These are phyloP conservation scores for Pedicia rivosa DNA, from an alignment of 2,888 invertebrate species.

Conservation along the genomic window DNA sequence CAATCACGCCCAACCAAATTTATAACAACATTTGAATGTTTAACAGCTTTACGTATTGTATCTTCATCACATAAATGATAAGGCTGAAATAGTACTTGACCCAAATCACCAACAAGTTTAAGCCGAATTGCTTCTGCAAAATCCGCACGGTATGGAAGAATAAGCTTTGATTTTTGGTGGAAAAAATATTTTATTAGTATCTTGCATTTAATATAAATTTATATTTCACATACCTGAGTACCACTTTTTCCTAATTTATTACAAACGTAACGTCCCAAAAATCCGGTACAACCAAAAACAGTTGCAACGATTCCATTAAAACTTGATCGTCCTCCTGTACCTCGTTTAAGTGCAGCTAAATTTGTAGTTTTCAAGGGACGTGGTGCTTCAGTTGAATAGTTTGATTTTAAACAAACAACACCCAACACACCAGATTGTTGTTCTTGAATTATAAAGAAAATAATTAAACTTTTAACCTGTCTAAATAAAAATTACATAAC, in stretches of 20 bases:
- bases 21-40: slow-evolving; percentile 93
- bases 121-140: slow-evolving; percentile 59
- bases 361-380: slow-evolving; percentile 35
- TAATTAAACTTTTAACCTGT: neutral
- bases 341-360: slow-evolving; percentile 54
- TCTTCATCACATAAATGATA: slow-evolving; percentile 74
- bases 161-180: slow-evolving; percentile 36
- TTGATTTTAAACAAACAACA: slow-evolving; percentile 21
- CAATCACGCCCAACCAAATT: slow-evolving; percentile 85
- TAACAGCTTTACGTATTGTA: slow-evolving; percentile 66
- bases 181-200: neutral
- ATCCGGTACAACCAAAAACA: slow-evolving; percentile 88
- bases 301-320: slow-evolving; percentile 97
- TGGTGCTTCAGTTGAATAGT: slow-evolving; percentile 22
- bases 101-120: slow-evolving; percentile 83
- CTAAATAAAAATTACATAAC: slow-evolving; percentile 3
- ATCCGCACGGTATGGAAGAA: slow-evolving; percentile 85
- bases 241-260: slow-evolving; percentile 81
- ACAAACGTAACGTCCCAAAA: slow-evolving; percentile 73
- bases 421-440: slow-evolving; percentile 23
- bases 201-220: neutral
- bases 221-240: slow-evolving; percentile 51
- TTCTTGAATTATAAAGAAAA: slow-evolving; percentile 15
- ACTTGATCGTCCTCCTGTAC: slow-evolving; percentile 85
- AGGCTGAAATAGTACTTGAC: slow-evolving; percentile 83